Evolutionary conservation across 2,888 invertebrate species (phyloP), one percentile per base, ranked within the genome.

Genomic region (Pyralis farinalis): DNA sequence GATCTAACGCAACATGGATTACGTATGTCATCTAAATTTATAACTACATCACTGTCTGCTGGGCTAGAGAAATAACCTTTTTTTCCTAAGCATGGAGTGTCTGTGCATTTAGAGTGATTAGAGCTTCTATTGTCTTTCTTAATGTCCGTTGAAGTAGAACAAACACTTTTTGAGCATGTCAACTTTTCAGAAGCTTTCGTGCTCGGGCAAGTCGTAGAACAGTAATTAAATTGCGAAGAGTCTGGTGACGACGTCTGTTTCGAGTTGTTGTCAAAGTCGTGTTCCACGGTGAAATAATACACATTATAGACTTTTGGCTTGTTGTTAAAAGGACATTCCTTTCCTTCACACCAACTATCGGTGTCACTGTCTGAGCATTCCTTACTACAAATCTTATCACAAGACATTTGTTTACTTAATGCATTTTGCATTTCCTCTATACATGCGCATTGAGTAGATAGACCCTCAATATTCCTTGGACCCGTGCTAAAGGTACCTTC

Each of bases 381-480:
- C 45, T 77, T 73, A 40, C 63, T 67, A 46, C 84, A 81, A 8
- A 57, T 34, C 30, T 72, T 60, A 2, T 60, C 50, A 44, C 79
- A 82, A 30, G 74, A 67, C 10, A 64, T 50, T 42, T 58, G 72
- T 37, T 61, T 69, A 2, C 32, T 53, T 1, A 85, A 52, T 1
- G 76, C 69, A 10, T 71, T 49, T 50, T 78, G 71, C 82, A 87
- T 83, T 50, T 66, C 69, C 29, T 81, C 56, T 20, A 80, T 38
- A 44, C 88, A 88, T 12, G 71, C 84, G 41, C 88, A 88, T 54
- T 85, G 85, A 35, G 87, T 86, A n/a, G 82, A 71, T 8, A 81
- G 55, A 16, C 79, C 87, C 51, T 78, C 66, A 8, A 59, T 35
- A 16, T 64, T 76, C 16, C 47, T 51, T 6, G 16, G 16, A 4